Percentiles rank a stretch among this genome's conserved stretches.
These are phyloP conservation scores for Hyperoplus immaculatus DNA, from an alignment of 2,797 vertebrate genomes.

Conservation along the genomic window DNA sequence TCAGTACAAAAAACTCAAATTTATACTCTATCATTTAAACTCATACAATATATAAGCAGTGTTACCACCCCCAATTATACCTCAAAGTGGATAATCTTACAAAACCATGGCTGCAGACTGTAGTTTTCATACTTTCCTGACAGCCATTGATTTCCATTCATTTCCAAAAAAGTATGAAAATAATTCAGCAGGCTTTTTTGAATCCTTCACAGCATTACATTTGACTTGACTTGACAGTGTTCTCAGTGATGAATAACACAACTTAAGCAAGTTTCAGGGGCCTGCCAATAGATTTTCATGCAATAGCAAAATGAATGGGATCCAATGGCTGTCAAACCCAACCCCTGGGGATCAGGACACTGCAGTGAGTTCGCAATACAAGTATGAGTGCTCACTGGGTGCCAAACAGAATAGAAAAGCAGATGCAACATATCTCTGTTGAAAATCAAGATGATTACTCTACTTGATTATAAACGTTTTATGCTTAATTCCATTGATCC, in stretches of 20 bases:
- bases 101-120: background rate
- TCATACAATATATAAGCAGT: background rate
- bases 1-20: too few species aligned
- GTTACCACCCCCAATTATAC: background rate
- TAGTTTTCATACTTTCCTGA: background rate
- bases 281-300: constrained; percentile 42
- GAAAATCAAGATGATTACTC: background rate
- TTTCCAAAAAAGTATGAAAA: constrained; percentile 28
- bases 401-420: background rate
- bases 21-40: background rate
- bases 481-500: too few species aligned
- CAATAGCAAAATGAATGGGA: constrained; percentile 41
- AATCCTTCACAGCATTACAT: constrained; percentile 22
- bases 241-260: constrained; percentile 48
- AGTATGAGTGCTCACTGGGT: background rate
- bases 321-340: constrained; percentile 1
- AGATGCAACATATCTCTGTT: background rate
- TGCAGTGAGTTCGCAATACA: background rate
- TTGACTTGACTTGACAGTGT: constrained; percentile 23
- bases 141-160: constrained; percentile 31
- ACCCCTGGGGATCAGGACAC: background rate
- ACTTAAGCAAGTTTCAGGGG: constrained; percentile 25
- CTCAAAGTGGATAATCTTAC: background rate
- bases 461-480: background rate
- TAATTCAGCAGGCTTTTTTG: constrained; percentile 18